phyloP scores from a whole-genome alignment of 1,140 invertebrate genomes.

The Aphelinus atriplicis region DNA sequence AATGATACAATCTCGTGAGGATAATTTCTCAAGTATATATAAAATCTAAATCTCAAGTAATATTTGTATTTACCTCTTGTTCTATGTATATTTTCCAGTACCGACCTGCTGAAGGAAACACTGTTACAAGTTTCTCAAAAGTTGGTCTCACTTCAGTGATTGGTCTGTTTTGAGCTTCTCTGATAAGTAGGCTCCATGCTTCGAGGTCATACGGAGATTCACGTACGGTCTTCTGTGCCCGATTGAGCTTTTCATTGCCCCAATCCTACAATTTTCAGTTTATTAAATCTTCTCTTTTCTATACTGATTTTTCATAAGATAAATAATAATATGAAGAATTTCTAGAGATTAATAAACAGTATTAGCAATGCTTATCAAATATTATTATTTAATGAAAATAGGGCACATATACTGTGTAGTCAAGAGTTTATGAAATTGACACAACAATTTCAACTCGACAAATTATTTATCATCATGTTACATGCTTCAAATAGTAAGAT shows the following conservation, averaged over 20 bases:
- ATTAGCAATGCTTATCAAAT: too few relatives aligned
- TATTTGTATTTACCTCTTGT: constrained; percentile 82
- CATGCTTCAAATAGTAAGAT: too few relatives aligned
- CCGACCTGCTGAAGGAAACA: constrained; percentile 94
- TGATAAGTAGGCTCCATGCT: constrained; percentile 93
- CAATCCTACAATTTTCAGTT: constrained; percentile 73
- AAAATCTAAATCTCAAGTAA: not conserved
- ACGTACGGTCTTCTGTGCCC: constrained; percentile 83
- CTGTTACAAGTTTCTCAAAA: constrained; percentile 92
- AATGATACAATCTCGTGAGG: constrained; percentile 42
- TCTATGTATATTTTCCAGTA: constrained; percentile 99
- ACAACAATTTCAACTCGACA: too few relatives aligned
- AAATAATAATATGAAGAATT: too few relatives aligned
- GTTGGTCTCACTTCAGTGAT: constrained; percentile 91
- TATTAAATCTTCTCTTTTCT: not conserved
- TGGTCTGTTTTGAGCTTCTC: constrained; percentile 90
- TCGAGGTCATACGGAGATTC: constrained; percentile 93
- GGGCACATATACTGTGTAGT: too few relatives aligned
- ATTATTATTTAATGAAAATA: too few relatives aligned
- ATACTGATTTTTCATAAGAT: too few relatives aligned
- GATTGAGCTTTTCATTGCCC: constrained; percentile 83
- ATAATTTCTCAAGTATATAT: constrained; percentile 3
- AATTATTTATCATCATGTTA: too few relatives aligned
- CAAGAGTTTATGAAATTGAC: too few relatives aligned
- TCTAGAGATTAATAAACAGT: too few relatives aligned